These are phyloP conservation scores for Ctenosaura bakeri DNA, from an alignment of 2,797 vertebrate species.

Conservation along the genomic window DNA sequence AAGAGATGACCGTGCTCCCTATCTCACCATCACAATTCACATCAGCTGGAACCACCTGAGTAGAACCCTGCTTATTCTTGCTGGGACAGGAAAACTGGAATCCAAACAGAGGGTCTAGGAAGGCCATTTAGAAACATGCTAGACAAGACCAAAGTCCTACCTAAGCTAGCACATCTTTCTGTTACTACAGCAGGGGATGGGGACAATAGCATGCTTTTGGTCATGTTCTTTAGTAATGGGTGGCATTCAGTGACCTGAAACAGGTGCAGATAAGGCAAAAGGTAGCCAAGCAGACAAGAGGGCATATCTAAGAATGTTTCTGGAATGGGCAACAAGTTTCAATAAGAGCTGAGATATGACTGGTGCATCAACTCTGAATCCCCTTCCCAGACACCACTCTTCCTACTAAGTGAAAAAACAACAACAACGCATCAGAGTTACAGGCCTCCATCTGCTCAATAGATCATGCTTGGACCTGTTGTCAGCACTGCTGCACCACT, in stretches of 20 bases:
- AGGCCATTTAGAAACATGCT: background rate
- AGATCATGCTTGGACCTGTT: too few relatives aligned
- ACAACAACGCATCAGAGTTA: too few relatives aligned
- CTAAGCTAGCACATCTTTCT: background rate
- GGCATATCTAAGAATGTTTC: too few relatives aligned
- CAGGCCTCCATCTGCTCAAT: too few relatives aligned
- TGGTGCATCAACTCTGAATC: too few relatives aligned
- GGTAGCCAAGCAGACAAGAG: too few relatives aligned
- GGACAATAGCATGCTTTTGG: background rate
- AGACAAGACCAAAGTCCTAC: background rate
- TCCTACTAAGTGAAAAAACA: too few relatives aligned
- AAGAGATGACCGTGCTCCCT: background rate
- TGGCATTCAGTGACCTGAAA: background rate
- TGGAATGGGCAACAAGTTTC: too few relatives aligned
- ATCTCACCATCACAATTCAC: background rate
- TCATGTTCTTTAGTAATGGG: background rate
- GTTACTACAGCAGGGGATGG: background rate
- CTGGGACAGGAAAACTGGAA: background rate
- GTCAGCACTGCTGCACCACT: too few relatives aligned
- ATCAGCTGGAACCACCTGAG: background rate
- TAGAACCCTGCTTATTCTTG: background rate
- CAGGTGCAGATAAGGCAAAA: too few relatives aligned
- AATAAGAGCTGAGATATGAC: too few relatives aligned
- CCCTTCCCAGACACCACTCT: too few relatives aligned
- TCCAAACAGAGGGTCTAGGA: background rate